Evolutionary conservation across 2,888 invertebrate species (phyloP).

Genomic region (Caenorhabditis zanzibari): DNA sequence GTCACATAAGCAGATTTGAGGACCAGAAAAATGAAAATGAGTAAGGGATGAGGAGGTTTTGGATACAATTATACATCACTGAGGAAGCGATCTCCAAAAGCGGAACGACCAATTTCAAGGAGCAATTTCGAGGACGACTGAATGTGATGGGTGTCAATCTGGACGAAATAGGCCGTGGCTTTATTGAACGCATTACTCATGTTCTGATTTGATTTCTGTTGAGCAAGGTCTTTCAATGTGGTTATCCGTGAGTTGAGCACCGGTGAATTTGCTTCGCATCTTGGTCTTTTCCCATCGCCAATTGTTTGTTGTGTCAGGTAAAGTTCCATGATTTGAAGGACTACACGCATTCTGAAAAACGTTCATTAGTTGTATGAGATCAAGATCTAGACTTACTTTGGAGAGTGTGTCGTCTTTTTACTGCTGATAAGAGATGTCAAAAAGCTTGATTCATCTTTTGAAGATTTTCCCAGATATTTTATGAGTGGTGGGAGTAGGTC

Average conservation of each 20-base stretch:
- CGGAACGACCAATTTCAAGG: slow-evolving; percentile 49
- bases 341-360: slow-evolving; percentile 73
- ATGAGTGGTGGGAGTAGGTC: slow-evolving; percentile 64
- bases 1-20: slow-evolving; percentile 28
- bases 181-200: slow-evolving; percentile 69
- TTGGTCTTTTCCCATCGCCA: slow-evolving; percentile 69
- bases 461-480: slow-evolving; percentile 62
- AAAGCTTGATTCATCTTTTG: slow-evolving; percentile 70
- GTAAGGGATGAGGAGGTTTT: slow-evolving; percentile 13
- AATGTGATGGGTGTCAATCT: slow-evolving; percentile 71
- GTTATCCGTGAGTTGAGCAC: slow-evolving; percentile 77
- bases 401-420: slow-evolving; percentile 72
- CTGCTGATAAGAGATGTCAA: slow-evolving; percentile 63
- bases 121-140: slow-evolving; percentile 66
- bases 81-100: slow-evolving; percentile 66
- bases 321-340: slow-evolving; percentile 74
- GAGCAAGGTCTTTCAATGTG: slow-evolving; percentile 75
- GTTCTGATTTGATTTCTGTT: slow-evolving; percentile 67
- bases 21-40: slow-evolving; percentile 29
- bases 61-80: slow-evolving; percentile 63
- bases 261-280: slow-evolving; percentile 68
- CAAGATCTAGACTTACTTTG: slow-evolving; percentile 68
- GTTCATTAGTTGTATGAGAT: neutral
- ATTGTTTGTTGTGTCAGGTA: slow-evolving; percentile 77
- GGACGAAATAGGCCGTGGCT: slow-evolving; percentile 72